These are phyloP conservation scores for Phortica okadai DNA, from an alignment of 2,888 invertebrate genomes.

Conservation along the genomic window DNA sequence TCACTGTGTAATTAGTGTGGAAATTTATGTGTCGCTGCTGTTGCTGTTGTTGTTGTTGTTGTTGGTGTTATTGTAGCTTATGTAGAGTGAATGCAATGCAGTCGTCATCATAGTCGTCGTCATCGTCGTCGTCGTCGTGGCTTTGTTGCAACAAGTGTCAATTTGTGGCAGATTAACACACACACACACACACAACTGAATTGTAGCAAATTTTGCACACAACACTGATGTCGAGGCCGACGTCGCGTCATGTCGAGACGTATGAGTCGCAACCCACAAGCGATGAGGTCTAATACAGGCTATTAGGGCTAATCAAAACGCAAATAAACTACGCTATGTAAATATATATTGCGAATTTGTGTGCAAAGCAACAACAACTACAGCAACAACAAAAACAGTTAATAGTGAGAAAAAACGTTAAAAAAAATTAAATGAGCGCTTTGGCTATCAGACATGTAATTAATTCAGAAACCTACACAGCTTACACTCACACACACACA, in stretches of 20 bases:
- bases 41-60: conserved; percentile 11
- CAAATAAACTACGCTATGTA: conserved; percentile 57
- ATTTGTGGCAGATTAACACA: conserved; percentile 40
- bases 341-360: conserved; percentile 45
- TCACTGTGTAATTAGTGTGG: conserved; percentile 58
- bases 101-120: not conserved
- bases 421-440: not conserved
- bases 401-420: conserved; percentile 13
- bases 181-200: not conserved
- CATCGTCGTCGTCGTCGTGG: not conserved
- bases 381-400: conserved; percentile 22
- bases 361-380: not conserved
- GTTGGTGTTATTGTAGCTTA: not conserved
- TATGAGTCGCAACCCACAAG: conserved; percentile 37
- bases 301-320: conserved; percentile 67
- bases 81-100: not conserved
- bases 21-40: conserved; percentile 58
- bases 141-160: conserved; percentile 47
- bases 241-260: conserved; percentile 52
- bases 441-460: conserved; percentile 61
- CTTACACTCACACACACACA: conserved; percentile 36
- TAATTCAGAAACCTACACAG: conserved; percentile 59
- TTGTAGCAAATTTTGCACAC: not conserved
- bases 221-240: not conserved
- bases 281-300: conserved; percentile 35